Base-by-base conservation (phyloP, 1,140 invertebrate genomes). In the Drosophila quadrilineata region DNA sequence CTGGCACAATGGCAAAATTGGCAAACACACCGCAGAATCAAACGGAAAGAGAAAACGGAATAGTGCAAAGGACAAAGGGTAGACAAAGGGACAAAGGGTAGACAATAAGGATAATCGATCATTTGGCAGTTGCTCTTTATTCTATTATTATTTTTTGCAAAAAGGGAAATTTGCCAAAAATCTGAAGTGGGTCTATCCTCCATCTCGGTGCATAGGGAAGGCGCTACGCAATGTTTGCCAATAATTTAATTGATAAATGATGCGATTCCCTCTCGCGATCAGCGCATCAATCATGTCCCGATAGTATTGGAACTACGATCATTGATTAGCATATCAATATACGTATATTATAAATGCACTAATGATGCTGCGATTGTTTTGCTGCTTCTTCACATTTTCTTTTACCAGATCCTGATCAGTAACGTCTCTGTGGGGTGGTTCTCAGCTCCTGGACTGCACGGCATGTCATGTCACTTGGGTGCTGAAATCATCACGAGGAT, bases 191-290 rank as follows among this genome's bases (percentile, higher is more conserved):
- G 14, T 12, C 28, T 29, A 63, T 52, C 29, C n/a, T n/a, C n/a
- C n/a, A n/a, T n/a, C n/a, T n/a, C n/a, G n/a, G n/a, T 69, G 56
- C 68, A 46, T 57, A 52, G 24, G 12, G 68, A 77, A 59, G 73
- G 74, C 73, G 31, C 65, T 60, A 73, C 77, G 43, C 85, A 88
- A 88, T 88, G 85, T 88, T 88, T 88, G 85, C 85, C 85, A 88
- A 88, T 88, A 88, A 80, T 88, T 76, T 88, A 88, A 88, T 88
- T 88, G 85, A 88, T 88, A 88, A 88, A 88, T 88, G 85, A 88
- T 88, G 88, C 86, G 72, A 88, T 85, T 75, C n/a, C n/a, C n/a
- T n/a, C n/a, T 85, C 22, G 53, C 29, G 45, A 65, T 75, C 71
- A n/a, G n/a, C n/a, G 52, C 76, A 84, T 84, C 77, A 65, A 84